Base-by-base conservation (phyloP, 2,888 invertebrate genomes). In the Drosophila rellima region DNA sequence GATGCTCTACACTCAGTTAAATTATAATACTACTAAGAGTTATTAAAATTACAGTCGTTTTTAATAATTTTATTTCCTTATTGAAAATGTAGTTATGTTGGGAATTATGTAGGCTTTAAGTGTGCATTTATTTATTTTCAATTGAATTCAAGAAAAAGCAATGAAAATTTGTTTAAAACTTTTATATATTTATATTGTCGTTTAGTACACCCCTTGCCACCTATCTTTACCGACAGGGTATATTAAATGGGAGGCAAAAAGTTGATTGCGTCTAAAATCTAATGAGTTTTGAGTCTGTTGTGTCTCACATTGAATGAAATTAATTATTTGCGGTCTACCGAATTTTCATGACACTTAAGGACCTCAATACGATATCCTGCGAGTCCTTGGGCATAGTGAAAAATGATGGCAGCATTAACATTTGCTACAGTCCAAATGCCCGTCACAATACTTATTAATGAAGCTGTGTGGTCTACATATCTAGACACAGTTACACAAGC, bases 381-480 rank as follows among this genome's bases (percentile, higher is more conserved):
- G 20, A 8, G 29, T 42, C 47, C 13, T 37, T 17, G 0, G 15
- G 20, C 29, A n/a, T 62, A 55, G 5, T n/a, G 29, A 26, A 42
- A 60, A 74, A 78, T 31, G 51, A 54, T 73, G 74, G 44, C 74
- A 60, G 74, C 62, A 73, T 74, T 72, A 59, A 69, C 54, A 65
- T 70, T 59, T 60, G 51, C 59, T 20, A 31, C 31, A 48, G 47
- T 42, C 48, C 52, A 31, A 56, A 20, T 56, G 47, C 33, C 40
- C 40, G 54, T 23, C 55, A 48, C 37, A 80, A 75, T 65, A n/a
- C n/a, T n/a, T n/a, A 80, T 78, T 75, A 80, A 78, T 78, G 67
- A 78, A 80, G 77, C 80, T 80, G 71, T 74, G 50, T 52, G 54
- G 56, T 62, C 60, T 50, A 64, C 51, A 67, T 64, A 57, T 45